These are phyloP conservation scores for Alsophila aescularia DNA, from an alignment of 2,888 invertebrate species.

Conservation along the genomic window DNA sequence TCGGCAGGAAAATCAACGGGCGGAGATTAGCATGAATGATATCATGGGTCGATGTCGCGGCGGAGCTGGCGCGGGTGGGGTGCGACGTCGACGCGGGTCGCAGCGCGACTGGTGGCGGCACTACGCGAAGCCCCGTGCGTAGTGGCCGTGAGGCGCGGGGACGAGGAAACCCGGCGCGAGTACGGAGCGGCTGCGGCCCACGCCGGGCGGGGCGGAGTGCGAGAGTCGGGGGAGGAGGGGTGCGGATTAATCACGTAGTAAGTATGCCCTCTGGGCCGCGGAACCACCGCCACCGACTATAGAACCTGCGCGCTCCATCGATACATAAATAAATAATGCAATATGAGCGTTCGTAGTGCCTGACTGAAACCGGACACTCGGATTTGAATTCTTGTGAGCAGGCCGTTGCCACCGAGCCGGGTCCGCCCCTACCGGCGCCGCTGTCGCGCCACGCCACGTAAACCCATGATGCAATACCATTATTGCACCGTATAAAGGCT, in stretches of 20 bases:
- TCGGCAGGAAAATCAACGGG: slow-evolving; percentile 77
- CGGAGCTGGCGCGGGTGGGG: slow-evolving; percentile 44
- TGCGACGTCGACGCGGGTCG: slow-evolving; percentile 80
- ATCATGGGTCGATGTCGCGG: slow-evolving; percentile 60
- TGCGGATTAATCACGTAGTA: slow-evolving; percentile 83
- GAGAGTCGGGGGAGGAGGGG: slow-evolving; percentile 52
- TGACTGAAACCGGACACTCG: slow-evolving; percentile 83
- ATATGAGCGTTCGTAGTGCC: slow-evolving; percentile 75
- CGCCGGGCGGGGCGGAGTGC: slow-evolving; percentile 53
- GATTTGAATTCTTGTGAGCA: slow-evolving; percentile 74
- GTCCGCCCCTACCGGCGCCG: slow-evolving; percentile 13
- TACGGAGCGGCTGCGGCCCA: slow-evolving; percentile 72
- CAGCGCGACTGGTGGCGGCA: slow-evolving; percentile 80
- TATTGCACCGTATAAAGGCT: slow-evolving; percentile 44
- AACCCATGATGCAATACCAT: slow-evolving; percentile 62
- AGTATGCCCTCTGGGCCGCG: slow-evolving; percentile 74
- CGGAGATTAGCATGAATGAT: slow-evolving; percentile 80
- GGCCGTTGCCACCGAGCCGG: slow-evolving; percentile 69
- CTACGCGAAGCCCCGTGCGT: slow-evolving; percentile 81
- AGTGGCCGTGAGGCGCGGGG: slow-evolving; percentile 84
- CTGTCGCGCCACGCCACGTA: slow-evolving; percentile 42
- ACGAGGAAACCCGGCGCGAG: slow-evolving; percentile 84
- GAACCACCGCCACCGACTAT: slow-evolving; percentile 54
- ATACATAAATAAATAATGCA: slow-evolving; percentile 82
- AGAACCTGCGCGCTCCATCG: slow-evolving; percentile 78